phyloP scores from a whole-genome alignment of 2,113 vertebrate genomes.

The Hippocampus guttulatus region DNA sequence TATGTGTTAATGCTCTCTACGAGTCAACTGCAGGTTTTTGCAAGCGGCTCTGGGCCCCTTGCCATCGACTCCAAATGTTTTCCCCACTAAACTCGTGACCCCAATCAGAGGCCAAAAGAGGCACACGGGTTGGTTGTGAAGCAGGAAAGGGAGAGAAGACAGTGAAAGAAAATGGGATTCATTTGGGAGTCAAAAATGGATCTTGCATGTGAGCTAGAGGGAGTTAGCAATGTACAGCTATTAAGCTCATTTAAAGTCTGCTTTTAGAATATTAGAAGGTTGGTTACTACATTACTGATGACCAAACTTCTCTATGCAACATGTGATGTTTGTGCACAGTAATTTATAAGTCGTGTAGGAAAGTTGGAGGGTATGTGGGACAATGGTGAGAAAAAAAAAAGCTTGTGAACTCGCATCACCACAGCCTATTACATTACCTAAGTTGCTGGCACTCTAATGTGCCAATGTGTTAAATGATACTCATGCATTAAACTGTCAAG shows the following conservation, averaged over 20 bases:
- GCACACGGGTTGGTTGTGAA: conserved; percentile 40
- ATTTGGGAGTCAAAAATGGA: conserved; percentile 30
- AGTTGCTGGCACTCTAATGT: conserved; percentile 16
- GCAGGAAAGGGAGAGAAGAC: conserved; percentile 26
- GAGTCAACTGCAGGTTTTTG: conserved; percentile 53
- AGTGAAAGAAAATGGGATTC: conserved; percentile 36
- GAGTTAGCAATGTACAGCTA: no score
- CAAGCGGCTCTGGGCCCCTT: conserved; percentile 61
- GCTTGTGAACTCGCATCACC: conserved; percentile 15
- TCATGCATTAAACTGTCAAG: conserved; percentile 16
- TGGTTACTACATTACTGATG: neutral
- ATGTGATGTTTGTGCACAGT: neutral
- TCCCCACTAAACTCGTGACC: conserved; percentile 77
- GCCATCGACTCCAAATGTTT: conserved; percentile 71
- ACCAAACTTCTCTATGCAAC: neutral
- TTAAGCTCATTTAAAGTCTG: no score
- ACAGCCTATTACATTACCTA: conserved; percentile 40
- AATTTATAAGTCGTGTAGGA: neutral
- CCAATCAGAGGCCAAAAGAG: conserved; percentile 68
- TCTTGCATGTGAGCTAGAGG: conserved; percentile 16
- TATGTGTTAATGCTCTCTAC: conserved; percentile 36
- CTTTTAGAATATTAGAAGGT: no score
- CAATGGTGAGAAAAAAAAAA: neutral
- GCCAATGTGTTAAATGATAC: conserved; percentile 29
- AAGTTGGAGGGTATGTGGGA: neutral